A percentile compares a stretch with the other conserved stretches of the same genome.
Evolutionary conservation across 1,140 invertebrate genomes (phyloP).

Genomic region (Semibalanus balanoides): DNA sequence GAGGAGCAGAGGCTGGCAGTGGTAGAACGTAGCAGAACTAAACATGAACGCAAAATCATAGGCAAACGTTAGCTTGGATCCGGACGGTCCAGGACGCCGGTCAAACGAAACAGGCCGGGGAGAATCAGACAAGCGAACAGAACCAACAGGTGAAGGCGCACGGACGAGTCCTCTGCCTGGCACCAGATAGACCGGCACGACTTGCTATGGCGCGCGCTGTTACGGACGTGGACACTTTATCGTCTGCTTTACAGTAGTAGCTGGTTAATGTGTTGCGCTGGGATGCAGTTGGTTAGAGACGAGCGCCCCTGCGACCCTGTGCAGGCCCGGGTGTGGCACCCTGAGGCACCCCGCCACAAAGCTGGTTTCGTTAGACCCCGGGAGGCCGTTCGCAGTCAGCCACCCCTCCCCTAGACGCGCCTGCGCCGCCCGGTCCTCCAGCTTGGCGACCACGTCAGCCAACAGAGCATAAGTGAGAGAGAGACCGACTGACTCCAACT

Average conservation of each 20-base stretch:
- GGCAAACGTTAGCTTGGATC: neutral
- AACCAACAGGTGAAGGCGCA: neutral
- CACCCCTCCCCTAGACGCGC: too few species aligned
- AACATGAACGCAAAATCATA: conserved; percentile 1
- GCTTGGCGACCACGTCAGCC: too few species aligned
- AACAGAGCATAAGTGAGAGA: too few species aligned
- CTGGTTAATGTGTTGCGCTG: neutral
- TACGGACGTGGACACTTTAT: neutral
- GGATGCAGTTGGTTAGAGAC: neutral
- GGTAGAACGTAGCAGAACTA: neutral
- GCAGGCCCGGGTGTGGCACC: neutral
- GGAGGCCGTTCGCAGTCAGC: too few species aligned
- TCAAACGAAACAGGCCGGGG: neutral
- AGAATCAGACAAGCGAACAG: neutral
- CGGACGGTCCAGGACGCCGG: neutral
- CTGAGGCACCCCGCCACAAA: neutral
- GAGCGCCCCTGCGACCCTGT: neutral
- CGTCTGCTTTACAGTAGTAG: neutral
- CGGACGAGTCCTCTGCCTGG: neutral
- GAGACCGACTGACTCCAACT: too few species aligned
- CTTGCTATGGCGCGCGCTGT: neutral
- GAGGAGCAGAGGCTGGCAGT: neutral
- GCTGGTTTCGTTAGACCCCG: neutral
- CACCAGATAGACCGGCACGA: too few species aligned
- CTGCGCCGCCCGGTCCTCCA: too few species aligned